Percentiles rank a stretch among this genome's conserved stretches.
phyloP scores from a whole-genome alignment of 35 echinoderm and acorn worm species.

The Ptychodera flava region DNA sequence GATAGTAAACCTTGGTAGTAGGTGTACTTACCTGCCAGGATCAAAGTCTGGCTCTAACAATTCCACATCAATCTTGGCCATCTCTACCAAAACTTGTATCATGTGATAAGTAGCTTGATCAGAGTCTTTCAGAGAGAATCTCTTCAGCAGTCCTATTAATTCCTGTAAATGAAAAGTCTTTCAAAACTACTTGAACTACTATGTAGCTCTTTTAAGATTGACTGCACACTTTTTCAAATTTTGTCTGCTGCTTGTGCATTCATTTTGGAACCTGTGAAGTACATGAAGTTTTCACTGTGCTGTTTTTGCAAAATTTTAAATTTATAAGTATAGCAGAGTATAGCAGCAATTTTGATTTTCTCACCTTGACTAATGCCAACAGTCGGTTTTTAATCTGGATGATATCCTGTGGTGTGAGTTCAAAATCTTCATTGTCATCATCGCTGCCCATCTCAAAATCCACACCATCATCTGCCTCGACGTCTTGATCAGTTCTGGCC shows the following conservation, averaged over 20 bases:
- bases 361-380: conserved; percentile 54
- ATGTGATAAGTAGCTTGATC: conserved; percentile 59
- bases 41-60: conserved; percentile 17
- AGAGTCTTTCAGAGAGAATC: conserved; percentile 54
- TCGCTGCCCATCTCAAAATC: conserved; percentile 21
- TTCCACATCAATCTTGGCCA: conserved; percentile 37
- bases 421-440: conserved; percentile 35
- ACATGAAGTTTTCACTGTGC: too few species aligned
- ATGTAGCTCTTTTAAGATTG: too few species aligned
- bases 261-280: too few species aligned
- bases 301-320: too few species aligned
- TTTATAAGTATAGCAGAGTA: too few species aligned
- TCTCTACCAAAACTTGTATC: conserved; percentile 40
- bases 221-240: too few species aligned
- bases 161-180: conserved; percentile 51
- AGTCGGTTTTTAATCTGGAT: conserved; percentile 36
- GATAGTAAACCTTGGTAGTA: too few species aligned
- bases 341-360: too few species aligned
- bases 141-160: conserved; percentile 50
- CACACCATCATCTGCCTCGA: neutral
- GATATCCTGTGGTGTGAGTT: conserved; percentile 54
- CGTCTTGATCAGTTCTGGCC: conserved; percentile 4
- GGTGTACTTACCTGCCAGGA: conserved; percentile 15
- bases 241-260: too few species aligned
- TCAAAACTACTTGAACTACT: too few species aligned